These are phyloP conservation scores for Bombus superbus DNA, from an alignment of 1,140 invertebrate genomes.

Conservation along the genomic window DNA sequence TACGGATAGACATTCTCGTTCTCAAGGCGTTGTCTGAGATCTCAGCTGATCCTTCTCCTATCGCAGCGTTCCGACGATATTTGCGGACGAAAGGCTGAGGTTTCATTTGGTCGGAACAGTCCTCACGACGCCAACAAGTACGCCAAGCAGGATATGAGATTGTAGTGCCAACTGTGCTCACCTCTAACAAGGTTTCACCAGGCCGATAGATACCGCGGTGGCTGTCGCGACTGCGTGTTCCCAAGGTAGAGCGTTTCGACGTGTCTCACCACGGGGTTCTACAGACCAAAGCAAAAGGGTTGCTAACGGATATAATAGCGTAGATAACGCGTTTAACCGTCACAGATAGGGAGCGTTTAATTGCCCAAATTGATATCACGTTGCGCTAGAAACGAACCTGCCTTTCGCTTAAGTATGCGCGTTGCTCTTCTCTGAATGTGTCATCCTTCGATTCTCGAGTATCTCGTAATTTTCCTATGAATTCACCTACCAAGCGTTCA, in stretches of 20 bases:
- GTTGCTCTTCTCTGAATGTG: neutral
- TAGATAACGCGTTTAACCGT: slow-evolving; percentile 75
- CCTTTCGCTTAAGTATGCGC: neutral
- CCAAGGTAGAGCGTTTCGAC: slow-evolving; percentile 60
- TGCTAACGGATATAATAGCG: slow-evolving; percentile 68
- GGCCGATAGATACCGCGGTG: slow-evolving; percentile 59
- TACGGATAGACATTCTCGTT: neutral
- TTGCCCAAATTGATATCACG: slow-evolving; percentile 78
- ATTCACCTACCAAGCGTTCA: neutral
- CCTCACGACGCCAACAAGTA: slow-evolving; percentile 20
- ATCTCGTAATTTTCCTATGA: neutral
- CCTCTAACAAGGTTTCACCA: slow-evolving; percentile 73
- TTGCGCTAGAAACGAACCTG: slow-evolving; percentile 26
- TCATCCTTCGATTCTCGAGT: neutral
- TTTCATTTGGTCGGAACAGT: slow-evolving; percentile 46
- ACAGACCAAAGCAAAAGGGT: slow-evolving; percentile 14
- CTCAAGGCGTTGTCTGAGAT: neutral
- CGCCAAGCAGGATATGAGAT: slow-evolving; percentile 72
- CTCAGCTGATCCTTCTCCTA: neutral
- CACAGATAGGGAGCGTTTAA: slow-evolving; percentile 75
- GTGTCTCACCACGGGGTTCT: slow-evolving; percentile 39
- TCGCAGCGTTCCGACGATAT: slow-evolving; percentile 7
- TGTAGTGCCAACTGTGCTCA: slow-evolving; percentile 69
- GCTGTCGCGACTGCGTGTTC: slow-evolving; percentile 50
- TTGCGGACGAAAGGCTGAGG: slow-evolving; percentile 39